These are phyloP conservation scores for honey bee (Apis mellifera) DNA, from an alignment of 1,140 invertebrate genomes.

Conservation along the genomic window Amel_HAv3.1 CM009933.2:250501-251000, in stretches of 20 bases:
- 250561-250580: conserved; percentile 10
- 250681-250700: conserved; percentile 30
- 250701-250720: conserved; percentile 14
- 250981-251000: neutral
- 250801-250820: conserved; percentile 74
- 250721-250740: conserved; percentile 50
- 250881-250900: conserved; percentile 78
- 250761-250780: conserved; percentile 69
- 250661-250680: neutral
- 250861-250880: conserved; percentile 79
- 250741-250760: conserved; percentile 65
- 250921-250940: no score
- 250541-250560: conserved; percentile 55
- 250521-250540: conserved; percentile 44
- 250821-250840: conserved; percentile 81
- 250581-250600: neutral
- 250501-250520: neutral
- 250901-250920: conserved; percentile 10
- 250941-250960: no score
- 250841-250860: conserved; percentile 75
- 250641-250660: conserved; percentile 36
- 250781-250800: conserved; percentile 74
- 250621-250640: conserved; percentile 44
- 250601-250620: no score
- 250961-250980: neutral